phyloP scores from a whole-genome alignment of 2,888 invertebrate genomes.

The Dryobotodes eremita region DNA sequence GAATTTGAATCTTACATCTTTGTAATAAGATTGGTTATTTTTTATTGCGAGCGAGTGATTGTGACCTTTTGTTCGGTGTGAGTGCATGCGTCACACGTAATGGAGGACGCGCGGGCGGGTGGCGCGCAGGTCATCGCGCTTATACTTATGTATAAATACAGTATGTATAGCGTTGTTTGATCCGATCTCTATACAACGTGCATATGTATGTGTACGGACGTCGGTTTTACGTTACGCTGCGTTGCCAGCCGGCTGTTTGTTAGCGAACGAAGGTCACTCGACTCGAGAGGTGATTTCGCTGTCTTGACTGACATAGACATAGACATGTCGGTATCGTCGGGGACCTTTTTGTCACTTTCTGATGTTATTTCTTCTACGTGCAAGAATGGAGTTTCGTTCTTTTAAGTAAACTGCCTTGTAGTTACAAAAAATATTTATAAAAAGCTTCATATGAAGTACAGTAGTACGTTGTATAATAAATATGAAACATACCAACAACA shows the following conservation, averaged over 20 bases:
- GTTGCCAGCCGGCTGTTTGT: slow-evolving; percentile 86
- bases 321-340: slow-evolving; percentile 32
- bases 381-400: slow-evolving; percentile 44
- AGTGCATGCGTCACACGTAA: slow-evolving; percentile 85
- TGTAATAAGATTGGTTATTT: slow-evolving; percentile 68
- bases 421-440: slow-evolving; percentile 8
- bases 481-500: not conserved
- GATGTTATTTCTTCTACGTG: slow-evolving; percentile 56
- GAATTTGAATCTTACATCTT: slow-evolving; percentile 63
- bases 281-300: slow-evolving; percentile 73
- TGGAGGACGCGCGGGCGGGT: slow-evolving; percentile 76
- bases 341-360: slow-evolving; percentile 49
- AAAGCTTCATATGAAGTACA: not conserved
- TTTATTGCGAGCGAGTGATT: slow-evolving; percentile 63
- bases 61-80: slow-evolving; percentile 73
- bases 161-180: slow-evolving; percentile 75
- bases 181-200: slow-evolving; percentile 73
- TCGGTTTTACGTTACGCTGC: slow-evolving; percentile 80
- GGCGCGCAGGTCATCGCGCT: slow-evolving; percentile 88
- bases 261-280: slow-evolving; percentile 85
- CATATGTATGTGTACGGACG: slow-evolving; percentile 74
- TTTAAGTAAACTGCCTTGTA: slow-evolving; percentile 9
- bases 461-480: not conserved
- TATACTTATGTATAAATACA: slow-evolving; percentile 74
- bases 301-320: slow-evolving; percentile 63